phyloP scores from a whole-genome alignment of 2,797 vertebrate species.

The Myioborus melanocephalus region DNA sequence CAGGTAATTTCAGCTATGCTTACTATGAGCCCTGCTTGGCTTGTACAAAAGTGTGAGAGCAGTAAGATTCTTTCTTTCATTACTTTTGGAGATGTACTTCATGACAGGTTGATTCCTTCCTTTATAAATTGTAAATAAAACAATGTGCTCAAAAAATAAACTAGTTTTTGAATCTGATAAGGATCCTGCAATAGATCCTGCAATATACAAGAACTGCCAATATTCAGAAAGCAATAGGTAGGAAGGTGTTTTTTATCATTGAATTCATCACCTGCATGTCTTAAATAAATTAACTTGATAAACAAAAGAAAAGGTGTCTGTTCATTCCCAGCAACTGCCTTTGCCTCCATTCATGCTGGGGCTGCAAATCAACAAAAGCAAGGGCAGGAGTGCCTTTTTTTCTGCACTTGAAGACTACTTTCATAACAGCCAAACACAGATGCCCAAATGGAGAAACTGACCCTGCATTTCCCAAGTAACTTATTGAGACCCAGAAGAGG shows the following conservation, averaged over 20 bases:
- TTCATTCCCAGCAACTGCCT: not conserved
- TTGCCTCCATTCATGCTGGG: not conserved
- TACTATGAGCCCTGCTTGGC: not conserved
- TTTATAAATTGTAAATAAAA: conserved; percentile 6
- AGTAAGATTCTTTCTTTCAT: not conserved
- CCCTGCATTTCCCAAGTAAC: not conserved
- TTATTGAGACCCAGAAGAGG: not conserved
- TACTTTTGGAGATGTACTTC: not conserved
- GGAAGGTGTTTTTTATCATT: not conserved
- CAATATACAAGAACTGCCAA: not conserved
- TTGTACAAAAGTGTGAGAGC: not conserved
- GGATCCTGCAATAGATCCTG: not conserved
- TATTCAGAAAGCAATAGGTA: not conserved
- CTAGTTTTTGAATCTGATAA: not conserved
- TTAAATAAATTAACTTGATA: not conserved
- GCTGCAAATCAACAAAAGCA: not conserved
- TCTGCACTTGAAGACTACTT: not conserved
- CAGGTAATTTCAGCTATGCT: not conserved
- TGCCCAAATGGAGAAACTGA: not conserved
- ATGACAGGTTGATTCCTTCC: not conserved
- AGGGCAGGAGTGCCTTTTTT: not conserved
- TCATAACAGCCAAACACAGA: not conserved
- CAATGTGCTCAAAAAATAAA: not conserved
- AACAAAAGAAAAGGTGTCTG: not conserved
- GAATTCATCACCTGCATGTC: not conserved